Evolutionary conservation across 2,797 vertebrate genomes (phyloP).

Genomic region (Pseudocheirus occidentalis): DNA sequence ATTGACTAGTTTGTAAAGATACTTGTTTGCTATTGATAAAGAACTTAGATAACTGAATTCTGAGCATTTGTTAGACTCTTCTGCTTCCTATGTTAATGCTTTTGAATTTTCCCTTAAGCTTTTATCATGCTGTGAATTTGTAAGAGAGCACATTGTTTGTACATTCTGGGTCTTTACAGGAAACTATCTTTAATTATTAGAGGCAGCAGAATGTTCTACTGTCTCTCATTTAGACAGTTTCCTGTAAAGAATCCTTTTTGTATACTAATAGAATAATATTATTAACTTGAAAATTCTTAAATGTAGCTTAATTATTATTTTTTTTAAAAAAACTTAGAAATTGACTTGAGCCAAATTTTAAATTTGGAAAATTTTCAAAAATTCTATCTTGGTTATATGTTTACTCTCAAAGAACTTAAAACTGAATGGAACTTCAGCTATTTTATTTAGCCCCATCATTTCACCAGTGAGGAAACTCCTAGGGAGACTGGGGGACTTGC

Average conservation of each 20-base stretch:
- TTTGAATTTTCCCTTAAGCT: neutral
- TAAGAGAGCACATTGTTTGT: neutral
- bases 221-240: neutral
- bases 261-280: neutral
- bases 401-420: neutral
- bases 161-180: neutral
- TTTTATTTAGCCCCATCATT: neutral
- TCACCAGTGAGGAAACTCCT: neutral
- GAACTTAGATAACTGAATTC: neutral
- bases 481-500: neutral
- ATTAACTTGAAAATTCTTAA: neutral
- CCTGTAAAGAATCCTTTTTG: neutral
- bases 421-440: neutral
- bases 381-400: neutral
- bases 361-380: neutral
- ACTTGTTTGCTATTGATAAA: neutral
- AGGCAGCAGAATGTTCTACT: neutral
- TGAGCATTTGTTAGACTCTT: neutral
- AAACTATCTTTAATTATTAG: neutral
- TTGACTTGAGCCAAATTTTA: neutral
- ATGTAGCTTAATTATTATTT: neutral
- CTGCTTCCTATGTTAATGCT: neutral
- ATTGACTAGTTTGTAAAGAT: neutral
- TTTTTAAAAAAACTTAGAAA: neutral
- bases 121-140: neutral